These are phyloP conservation scores for Catamblyrhynchus diadema DNA, from an alignment of 2,797 vertebrate genomes.

Conservation along the genomic window DNA sequence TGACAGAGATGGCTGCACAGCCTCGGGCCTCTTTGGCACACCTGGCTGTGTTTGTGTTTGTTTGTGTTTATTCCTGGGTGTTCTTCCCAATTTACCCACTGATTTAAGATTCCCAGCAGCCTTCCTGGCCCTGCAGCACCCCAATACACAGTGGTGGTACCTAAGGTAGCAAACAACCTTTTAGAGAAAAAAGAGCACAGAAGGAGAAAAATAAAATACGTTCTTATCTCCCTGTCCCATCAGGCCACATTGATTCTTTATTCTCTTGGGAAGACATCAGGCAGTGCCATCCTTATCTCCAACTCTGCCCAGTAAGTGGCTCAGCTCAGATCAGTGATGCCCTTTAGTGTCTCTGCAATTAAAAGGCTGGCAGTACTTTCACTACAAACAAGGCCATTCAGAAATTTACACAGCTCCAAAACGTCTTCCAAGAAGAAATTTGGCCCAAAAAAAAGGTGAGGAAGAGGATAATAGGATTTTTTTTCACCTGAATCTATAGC, in stretches of 20 bases:
- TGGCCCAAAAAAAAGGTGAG: background rate
- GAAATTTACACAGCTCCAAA: background rate
- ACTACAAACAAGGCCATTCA: background rate
- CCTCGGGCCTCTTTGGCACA: background rate
- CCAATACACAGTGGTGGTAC: background rate
- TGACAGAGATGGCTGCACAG: background rate
- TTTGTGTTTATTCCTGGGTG: background rate
- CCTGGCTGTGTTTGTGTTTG: background rate
- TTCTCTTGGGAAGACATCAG: background rate
- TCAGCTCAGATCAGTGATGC: background rate
- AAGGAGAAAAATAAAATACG: background rate
- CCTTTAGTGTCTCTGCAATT: background rate
- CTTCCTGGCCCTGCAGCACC: background rate
- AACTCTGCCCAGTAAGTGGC: background rate
- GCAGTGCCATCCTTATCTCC: background rate
- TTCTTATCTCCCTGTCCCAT: background rate
- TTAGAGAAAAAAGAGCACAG: background rate
- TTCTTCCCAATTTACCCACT: background rate
- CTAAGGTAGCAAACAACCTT: fast-evolving
- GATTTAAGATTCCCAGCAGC: background rate
- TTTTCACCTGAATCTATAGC: background rate
- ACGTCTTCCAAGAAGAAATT: background rate
- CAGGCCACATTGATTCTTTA: background rate
- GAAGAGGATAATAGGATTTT: too few relatives aligned
- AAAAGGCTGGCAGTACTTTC: background rate